Evolutionary conservation across 2,888 invertebrate genomes (phyloP).

Genomic region (Odontomyia ornata): DNA sequence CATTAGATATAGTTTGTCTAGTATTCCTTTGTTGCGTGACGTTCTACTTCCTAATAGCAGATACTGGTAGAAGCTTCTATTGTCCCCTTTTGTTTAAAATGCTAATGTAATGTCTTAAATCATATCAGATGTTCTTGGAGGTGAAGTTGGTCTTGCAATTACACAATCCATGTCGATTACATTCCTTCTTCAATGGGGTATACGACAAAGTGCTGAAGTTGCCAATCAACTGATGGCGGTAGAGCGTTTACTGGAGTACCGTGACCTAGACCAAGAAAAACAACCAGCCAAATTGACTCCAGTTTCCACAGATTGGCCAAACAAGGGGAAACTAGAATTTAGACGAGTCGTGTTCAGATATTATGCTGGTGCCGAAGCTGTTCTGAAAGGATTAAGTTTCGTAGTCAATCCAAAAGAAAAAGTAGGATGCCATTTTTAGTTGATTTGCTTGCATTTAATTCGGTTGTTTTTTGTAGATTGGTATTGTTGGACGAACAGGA

Average conservation of each 20-base stretch:
- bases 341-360: conserved; percentile 71
- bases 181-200: conserved; percentile 73
- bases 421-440: conserved; percentile 59
- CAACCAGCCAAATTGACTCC: conserved; percentile 57
- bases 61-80: too few relatives aligned
- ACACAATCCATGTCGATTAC: conserved; percentile 66
- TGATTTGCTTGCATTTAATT: too few relatives aligned
- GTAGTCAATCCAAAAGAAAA: conserved; percentile 67
- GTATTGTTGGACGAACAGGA: conserved; percentile 72
- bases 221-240: conserved; percentile 75
- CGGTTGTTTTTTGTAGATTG: conserved; percentile 62
- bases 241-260: conserved; percentile 78
- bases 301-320: conserved; percentile 65
- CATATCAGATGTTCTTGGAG: conserved; percentile 55
- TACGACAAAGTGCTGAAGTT: conserved; percentile 77
- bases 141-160: conserved; percentile 67
- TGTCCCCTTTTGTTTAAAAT: too few relatives aligned
- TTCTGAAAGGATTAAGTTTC: conserved; percentile 75
- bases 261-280: conserved; percentile 59
- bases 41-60: conserved; percentile 69
- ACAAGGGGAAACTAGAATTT: conserved; percentile 66
- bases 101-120: background rate
- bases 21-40: conserved; percentile 71
- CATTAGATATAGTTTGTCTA: conserved; percentile 72
- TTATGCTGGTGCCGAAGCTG: conserved; percentile 81